phyloP scores from a whole-genome alignment of 2,113 vertebrate species.

The Cololabis saira region DNA sequence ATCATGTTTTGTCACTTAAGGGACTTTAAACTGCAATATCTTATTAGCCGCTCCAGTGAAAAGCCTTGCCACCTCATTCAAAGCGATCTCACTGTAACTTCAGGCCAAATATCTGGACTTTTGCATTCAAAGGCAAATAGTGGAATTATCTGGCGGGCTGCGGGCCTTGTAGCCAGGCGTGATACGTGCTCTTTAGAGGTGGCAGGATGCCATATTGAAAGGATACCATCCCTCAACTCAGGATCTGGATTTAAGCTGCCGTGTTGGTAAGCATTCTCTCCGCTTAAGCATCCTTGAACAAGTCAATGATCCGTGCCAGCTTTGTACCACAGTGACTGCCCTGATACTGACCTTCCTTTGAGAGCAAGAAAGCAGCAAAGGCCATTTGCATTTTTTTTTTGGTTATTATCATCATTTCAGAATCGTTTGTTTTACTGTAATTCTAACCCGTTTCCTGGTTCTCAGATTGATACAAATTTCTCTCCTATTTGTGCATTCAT shows the following conservation, averaged over 20 bases:
- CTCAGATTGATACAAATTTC: too few species aligned
- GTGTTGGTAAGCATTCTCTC: constrained; percentile 42
- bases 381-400: neutral
- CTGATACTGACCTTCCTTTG: constrained; percentile 28
- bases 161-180: constrained; percentile 16
- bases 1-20: neutral
- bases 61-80: neutral
- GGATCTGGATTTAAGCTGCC: constrained; percentile 55
- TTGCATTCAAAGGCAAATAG: constrained; percentile 1
- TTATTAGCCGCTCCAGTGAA: neutral
- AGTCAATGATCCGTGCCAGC: constrained; percentile 58
- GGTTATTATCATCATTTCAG: too few species aligned
- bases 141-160: constrained; percentile 26
- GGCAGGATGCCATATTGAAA: constrained; percentile 50
- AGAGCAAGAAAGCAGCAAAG: constrained; percentile 1
- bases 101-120: neutral
- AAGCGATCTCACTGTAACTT: neutral
- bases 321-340: constrained; percentile 13
- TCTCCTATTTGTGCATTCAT: too few species aligned
- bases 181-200: constrained; percentile 37
- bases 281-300: constrained; percentile 58
- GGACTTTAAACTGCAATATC: neutral
- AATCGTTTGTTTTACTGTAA: too few species aligned
- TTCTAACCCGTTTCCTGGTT: too few species aligned
- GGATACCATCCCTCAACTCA: constrained; percentile 50